These are phyloP conservation scores for Lepidurus packardi DNA, from an alignment of 1,140 invertebrate species.

Conservation along the genomic window DNA sequence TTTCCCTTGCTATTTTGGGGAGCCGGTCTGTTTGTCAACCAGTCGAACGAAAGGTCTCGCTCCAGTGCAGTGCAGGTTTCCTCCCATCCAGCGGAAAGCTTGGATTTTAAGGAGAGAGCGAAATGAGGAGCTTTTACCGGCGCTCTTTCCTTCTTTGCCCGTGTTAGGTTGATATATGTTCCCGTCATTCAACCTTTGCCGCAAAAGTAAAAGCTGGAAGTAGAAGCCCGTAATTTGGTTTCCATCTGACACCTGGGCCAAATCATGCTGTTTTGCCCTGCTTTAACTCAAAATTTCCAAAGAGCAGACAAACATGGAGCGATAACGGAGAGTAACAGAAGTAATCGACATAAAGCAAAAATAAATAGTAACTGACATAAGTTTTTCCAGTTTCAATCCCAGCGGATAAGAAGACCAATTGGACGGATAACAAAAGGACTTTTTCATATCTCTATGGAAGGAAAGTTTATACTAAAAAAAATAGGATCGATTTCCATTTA, in stretches of 20 bases:
- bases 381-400: neutral
- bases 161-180: neutral
- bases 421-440: neutral
- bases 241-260: neutral
- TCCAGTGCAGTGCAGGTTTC: neutral
- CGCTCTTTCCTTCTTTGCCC: neutral
- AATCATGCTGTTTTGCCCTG: neutral
- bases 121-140: neutral
- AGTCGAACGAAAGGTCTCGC: neutral
- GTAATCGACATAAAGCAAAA: neutral
- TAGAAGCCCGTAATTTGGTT: neutral
- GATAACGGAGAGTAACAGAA: neutral
- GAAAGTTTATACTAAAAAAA: no score
- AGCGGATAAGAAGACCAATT: neutral
- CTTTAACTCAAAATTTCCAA: neutral
- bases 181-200: neutral
- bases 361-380: neutral
- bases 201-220: neutral
- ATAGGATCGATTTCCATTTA: conserved; percentile 4
- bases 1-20: neutral
- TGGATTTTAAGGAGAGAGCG: neutral
- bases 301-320: neutral
- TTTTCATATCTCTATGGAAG: neutral
- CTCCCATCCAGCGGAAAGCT: neutral
- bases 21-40: neutral